Conservation (phyloP, 1,140 invertebrate genomes). For the Ceratosolen fusciceps region DNA sequence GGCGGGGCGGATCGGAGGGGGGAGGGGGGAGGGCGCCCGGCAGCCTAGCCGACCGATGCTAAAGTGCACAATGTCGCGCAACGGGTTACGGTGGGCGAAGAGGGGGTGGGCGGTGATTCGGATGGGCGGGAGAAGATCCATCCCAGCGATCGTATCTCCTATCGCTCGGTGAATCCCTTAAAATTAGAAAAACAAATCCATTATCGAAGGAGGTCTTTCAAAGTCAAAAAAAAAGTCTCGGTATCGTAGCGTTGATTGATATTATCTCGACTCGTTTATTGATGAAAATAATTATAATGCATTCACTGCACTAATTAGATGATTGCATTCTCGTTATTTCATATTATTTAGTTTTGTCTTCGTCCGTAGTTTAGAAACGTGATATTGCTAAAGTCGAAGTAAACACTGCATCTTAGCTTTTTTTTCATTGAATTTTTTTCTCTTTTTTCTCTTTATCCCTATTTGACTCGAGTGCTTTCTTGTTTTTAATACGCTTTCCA, state of each 20-base stretch:
- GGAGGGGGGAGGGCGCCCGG: too few relatives aligned
- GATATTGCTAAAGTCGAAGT: constrained; percentile 15
- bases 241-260: background rate
- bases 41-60: too few relatives aligned
- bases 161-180: background rate
- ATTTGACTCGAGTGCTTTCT: background rate
- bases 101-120: too few relatives aligned
- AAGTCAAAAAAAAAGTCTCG: background rate
- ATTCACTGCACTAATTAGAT: constrained; percentile 2
- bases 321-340: constrained; percentile 10
- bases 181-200: background rate
- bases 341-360: constrained; percentile 14
- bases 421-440: background rate
- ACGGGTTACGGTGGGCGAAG: too few relatives aligned
- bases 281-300: constrained; percentile 26
- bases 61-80: too few relatives aligned
- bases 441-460: background rate
- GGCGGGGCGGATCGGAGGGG: too few relatives aligned
- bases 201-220: background rate
- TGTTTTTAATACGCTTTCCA: background rate
- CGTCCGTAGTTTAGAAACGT: constrained; percentile 14
- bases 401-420: constrained; percentile 3
- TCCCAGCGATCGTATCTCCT: background rate
- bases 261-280: background rate
- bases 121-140: too few relatives aligned